These are phyloP conservation scores for Chrysolina oricalcia DNA, from an alignment of 2,888 invertebrate species.

Conservation along the genomic window DNA sequence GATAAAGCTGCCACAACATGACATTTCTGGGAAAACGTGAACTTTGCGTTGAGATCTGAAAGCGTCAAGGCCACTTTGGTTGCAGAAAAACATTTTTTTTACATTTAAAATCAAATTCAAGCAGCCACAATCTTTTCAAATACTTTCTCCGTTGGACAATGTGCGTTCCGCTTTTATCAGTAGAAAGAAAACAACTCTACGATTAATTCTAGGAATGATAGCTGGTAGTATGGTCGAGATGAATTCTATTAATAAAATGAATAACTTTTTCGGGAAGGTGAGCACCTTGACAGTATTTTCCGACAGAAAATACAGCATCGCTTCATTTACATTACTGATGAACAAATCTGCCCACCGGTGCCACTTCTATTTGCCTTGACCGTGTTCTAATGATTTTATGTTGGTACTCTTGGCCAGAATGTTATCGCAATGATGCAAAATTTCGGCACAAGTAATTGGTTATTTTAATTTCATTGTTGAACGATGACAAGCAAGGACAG, in stretches of 20 bases:
- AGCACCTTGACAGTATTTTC: constrained; percentile 57
- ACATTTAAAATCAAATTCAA: too few relatives aligned
- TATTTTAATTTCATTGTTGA: constrained; percentile 5
- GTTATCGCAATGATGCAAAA: constrained; percentile 3
- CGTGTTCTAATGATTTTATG: constrained; percentile 18
- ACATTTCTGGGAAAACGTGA: too few relatives aligned
- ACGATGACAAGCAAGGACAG: constrained; percentile 3
- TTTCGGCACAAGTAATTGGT: not conserved
- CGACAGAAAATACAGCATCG: constrained; percentile 46
- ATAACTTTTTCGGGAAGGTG: constrained; percentile 54
- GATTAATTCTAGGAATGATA: not conserved
- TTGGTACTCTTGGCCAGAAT: constrained; percentile 14
- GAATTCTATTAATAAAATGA: constrained; percentile 50
- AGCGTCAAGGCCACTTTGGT: too few relatives aligned
- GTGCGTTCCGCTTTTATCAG: not conserved
- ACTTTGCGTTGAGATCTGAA: too few relatives aligned
- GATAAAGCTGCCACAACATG: too few relatives aligned
- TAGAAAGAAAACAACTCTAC: not conserved
- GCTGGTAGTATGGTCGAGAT: not conserved
- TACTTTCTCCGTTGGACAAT: too few relatives aligned
- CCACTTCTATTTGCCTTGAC: constrained; percentile 3
- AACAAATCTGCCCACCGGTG: constrained; percentile 28
- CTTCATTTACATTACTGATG: constrained; percentile 43
- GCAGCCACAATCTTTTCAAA: too few relatives aligned
- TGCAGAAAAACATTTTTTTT: too few relatives aligned